Evolutionary conservation across 2,113 vertebrate species (phyloP).

Genomic region (Chloebia gouldiae): DNA sequence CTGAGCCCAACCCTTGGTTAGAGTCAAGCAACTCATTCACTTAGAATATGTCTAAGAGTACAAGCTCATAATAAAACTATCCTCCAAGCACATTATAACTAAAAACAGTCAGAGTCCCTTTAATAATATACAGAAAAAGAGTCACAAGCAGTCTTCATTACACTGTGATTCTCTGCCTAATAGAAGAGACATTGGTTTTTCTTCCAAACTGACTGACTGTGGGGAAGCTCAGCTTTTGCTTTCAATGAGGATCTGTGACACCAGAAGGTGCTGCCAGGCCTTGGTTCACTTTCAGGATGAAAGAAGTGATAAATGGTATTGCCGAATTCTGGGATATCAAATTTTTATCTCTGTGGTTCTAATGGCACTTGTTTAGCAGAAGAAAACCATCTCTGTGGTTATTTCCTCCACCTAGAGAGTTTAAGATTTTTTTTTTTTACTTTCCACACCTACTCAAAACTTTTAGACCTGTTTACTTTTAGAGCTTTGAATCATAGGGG

Average conservation of each 20-base stretch:
- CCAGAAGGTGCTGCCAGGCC: not conserved
- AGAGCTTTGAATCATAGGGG: not conserved
- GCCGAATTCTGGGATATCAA: not conserved
- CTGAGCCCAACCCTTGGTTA: not conserved
- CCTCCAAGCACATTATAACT: not conserved
- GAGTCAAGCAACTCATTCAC: not conserved
- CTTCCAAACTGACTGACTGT: not conserved
- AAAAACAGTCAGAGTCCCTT: not conserved
- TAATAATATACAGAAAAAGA: not conserved
- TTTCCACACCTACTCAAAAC: not conserved
- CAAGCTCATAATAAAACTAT: not conserved
- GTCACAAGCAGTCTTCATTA: not conserved
- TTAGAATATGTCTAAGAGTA: not conserved
- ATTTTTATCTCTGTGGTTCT: not conserved
- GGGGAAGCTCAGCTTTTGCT: not conserved
- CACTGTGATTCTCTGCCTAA: not conserved
- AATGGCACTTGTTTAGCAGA: not conserved
- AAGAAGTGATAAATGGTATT: not conserved
- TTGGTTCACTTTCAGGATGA: not conserved
- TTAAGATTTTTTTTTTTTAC: not conserved
- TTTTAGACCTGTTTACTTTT: not conserved
- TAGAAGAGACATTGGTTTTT: not conserved
- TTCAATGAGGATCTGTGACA: not conserved
- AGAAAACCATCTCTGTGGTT: not conserved
- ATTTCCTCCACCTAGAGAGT: not conserved